These are phyloP conservation scores for Stictonetta naevosa DNA, from an alignment of 2,113 vertebrate species.

Conservation along the genomic window DNA sequence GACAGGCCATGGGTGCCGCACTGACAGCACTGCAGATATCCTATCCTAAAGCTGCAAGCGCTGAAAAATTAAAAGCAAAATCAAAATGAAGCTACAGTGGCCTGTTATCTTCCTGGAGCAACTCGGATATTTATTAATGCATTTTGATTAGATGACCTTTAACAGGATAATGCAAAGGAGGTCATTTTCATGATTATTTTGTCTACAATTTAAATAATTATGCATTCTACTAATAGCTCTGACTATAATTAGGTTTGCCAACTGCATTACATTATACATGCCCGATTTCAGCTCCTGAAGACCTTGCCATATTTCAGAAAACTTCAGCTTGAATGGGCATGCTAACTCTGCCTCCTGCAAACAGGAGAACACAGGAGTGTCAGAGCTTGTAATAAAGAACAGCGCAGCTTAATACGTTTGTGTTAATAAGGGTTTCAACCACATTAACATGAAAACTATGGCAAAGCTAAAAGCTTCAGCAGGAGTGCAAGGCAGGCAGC, in stretches of 20 bases:
- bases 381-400: rapidly evolving
- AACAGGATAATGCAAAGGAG: constrained; percentile 35
- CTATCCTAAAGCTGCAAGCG: not conserved
- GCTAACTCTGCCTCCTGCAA: not conserved
- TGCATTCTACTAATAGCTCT: constrained; percentile 14
- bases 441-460: rapidly evolving
- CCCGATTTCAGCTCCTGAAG: constrained; percentile 6
- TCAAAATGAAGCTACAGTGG: not conserved
- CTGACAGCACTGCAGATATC: not conserved
- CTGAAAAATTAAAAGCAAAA: not conserved
- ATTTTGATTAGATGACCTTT: constrained; percentile 54
- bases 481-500: rapidly evolving
- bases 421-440: not conserved
- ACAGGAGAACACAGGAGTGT: not conserved
- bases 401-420: not conserved
- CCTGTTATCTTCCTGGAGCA: not conserved
- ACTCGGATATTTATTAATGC: not conserved
- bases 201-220: constrained; percentile 64
- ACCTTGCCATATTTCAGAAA: not conserved
- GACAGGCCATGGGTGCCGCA: rapidly evolving
- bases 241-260: constrained; percentile 50
- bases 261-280: not conserved
- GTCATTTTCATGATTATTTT: constrained; percentile 57
- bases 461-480: not conserved
- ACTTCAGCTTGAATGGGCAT: not conserved